Base-by-base conservation (phyloP, 2,888 invertebrate species). In the Pollenia labialis region DNA sequence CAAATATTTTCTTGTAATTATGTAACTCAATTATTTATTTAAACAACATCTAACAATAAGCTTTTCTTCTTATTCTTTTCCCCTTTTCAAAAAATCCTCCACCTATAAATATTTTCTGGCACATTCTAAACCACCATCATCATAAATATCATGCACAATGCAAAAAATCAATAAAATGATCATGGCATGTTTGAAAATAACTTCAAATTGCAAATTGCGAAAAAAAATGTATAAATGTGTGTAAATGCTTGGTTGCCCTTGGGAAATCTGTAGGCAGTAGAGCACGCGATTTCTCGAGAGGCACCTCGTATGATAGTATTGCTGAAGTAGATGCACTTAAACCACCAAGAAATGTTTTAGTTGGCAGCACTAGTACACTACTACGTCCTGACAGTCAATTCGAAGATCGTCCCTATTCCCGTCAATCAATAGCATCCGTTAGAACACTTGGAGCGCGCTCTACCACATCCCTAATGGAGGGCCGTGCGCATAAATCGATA, bases 231-330 rank as follows among this genome's bases (percentile, higher is more conserved):
- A 46, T 4, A 40, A 66, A 44, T 44, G 46, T 66, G 56, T 44
- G 52, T 68, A 77, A 87, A 77, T 87, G 77, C 84, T 48, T 84
- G 72, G 79, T 56, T 69, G 75, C 79, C 75, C 71, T 71, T 48
- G 71, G 46, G 76, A 71, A 81, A 71, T 56, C 74, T 52, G 42
- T 89, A 87, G 91, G 89, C 87, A 89, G 89, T 84, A 89, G 90
- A 85, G 88, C 89, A 79, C 87, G 90, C 75, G 92, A 91, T 75
- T 90, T 90, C 83, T 91, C 91, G 72, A 89, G 91, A 79, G 92
- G 91, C 68, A 89, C 91, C 58, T 92, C 92, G 74, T 91, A 92
- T 80, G 91, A 92, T 85, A 92, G 90, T 85, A 80, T 85, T 72
- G 85, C 87, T 84, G 87, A 87, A 77, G 84, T 87, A 87, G 87